phyloP scores from a whole-genome alignment of 2,113 vertebrate species.

The Platichthys flesus region DNA sequence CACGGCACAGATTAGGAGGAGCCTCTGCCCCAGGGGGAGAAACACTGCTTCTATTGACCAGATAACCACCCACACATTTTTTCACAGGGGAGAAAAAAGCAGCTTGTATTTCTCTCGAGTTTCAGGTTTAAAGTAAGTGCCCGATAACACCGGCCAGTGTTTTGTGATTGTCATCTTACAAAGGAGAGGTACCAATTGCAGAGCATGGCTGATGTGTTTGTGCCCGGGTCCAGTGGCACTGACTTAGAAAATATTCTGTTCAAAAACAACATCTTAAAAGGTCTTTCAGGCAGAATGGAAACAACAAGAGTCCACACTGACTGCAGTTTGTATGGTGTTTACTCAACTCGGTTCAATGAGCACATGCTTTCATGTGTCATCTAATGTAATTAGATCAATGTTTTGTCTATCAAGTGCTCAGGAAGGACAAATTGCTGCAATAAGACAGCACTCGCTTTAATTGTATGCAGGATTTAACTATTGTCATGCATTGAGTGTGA shows the following conservation, averaged over 20 bases:
- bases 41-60: slow-evolving; percentile 20
- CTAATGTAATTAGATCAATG: not conserved
- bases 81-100: not conserved
- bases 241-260: slow-evolving; percentile 15
- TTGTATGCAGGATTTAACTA: not conserved
- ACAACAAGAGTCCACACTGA: not conserved
- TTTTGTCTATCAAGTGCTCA: too few species aligned
- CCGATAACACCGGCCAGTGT: slow-evolving; percentile 10
- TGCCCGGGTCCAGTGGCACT: slow-evolving; percentile 11
- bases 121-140: slow-evolving; percentile 3
- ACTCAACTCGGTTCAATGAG: not conserved
- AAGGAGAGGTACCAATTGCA: slow-evolving; percentile 16
- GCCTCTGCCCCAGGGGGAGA: not conserved
- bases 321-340: not conserved
- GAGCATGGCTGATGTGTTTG: slow-evolving; percentile 11
- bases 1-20: not conserved
- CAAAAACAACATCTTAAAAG: slow-evolving; percentile 22
- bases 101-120: slow-evolving; percentile 9
- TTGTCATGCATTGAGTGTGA: not conserved
- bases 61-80: not conserved
- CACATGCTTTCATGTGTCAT: not conserved
- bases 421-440: too few species aligned
- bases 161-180: slow-evolving; percentile 30
- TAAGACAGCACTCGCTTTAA: too few species aligned
- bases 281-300: slow-evolving; percentile 30